Evolutionary conservation across 2,888 invertebrate species (phyloP).

Genomic region (Stenodera caucasica): DNA sequence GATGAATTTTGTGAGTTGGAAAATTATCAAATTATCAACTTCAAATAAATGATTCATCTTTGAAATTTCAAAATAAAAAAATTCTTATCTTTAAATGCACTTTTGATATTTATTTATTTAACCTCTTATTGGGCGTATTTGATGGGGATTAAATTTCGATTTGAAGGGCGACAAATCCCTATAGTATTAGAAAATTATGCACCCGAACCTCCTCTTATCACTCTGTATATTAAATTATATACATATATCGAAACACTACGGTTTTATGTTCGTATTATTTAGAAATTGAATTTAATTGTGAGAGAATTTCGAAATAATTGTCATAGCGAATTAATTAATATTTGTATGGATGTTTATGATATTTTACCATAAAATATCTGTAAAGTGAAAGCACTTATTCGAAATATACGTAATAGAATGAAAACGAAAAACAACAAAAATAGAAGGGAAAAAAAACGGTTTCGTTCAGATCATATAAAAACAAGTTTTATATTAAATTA

Average conservation of each 20-base stretch:
- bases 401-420: not conserved
- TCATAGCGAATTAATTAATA: too few relatives aligned
- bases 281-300: too few relatives aligned
- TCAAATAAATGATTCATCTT: too few relatives aligned
- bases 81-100: not conserved
- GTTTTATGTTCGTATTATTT: too few relatives aligned
- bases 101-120: not conserved
- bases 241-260: too few relatives aligned
- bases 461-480: not conserved
- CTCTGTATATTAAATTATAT: too few relatives aligned
- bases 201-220: not conserved
- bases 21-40: too few relatives aligned
- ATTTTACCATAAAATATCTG: not conserved
- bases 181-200: not conserved
- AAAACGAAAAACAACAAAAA: not conserved
- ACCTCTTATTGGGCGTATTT: not conserved
- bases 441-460: not conserved
- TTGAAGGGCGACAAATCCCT: not conserved
- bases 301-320: too few relatives aligned
- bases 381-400: not conserved
- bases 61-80: too few relatives aligned
- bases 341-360: too few relatives aligned
- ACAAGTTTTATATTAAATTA: not conserved
- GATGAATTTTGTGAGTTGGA: too few relatives aligned
- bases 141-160: not conserved